These are phyloP conservation scores for Ceramica pisi DNA, from an alignment of 2,888 invertebrate genomes.

Conservation along the genomic window DNA sequence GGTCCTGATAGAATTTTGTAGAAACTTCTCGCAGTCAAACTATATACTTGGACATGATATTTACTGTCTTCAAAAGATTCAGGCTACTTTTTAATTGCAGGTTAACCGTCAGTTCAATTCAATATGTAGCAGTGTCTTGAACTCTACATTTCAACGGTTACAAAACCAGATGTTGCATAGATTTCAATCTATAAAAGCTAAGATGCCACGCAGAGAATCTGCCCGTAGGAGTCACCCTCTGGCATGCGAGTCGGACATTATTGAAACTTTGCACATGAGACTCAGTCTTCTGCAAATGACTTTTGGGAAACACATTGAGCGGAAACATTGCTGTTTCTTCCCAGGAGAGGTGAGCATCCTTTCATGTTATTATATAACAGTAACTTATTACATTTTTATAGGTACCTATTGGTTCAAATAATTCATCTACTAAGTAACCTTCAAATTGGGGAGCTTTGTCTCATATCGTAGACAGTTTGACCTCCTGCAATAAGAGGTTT, in stretches of 20 bases:
- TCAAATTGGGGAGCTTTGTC: not conserved
- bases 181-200: slow-evolving; percentile 96
- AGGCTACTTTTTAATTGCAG: slow-evolving; percentile 84
- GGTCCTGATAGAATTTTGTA: not conserved
- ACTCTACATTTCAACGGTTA: slow-evolving; percentile 95
- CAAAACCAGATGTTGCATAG: slow-evolving; percentile 96
- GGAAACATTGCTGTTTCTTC: slow-evolving; percentile 98
- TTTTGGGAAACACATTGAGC: slow-evolving; percentile 98
- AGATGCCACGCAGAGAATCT: slow-evolving; percentile 97
- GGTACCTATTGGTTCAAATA: not conserved
- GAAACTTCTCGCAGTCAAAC: not conserved
- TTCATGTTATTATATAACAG: slow-evolving; percentile 3
- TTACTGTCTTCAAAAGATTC: slow-evolving; percentile 2
- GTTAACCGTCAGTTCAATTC: slow-evolving; percentile 95
- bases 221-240: slow-evolving; percentile 97
- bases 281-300: slow-evolving; percentile 97
- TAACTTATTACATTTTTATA: not conserved
- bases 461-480: not conserved
- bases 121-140: slow-evolving; percentile 94
- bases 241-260: slow-evolving; percentile 97
- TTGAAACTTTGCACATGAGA: slow-evolving; percentile 98
- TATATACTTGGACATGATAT: no score
- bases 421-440: not conserved
- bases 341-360: slow-evolving; percentile 95
- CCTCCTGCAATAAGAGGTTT: not conserved